Base-by-base conservation (phyloP, 1,140 invertebrate species). In the Pseudomyrmex concolor region DNA sequence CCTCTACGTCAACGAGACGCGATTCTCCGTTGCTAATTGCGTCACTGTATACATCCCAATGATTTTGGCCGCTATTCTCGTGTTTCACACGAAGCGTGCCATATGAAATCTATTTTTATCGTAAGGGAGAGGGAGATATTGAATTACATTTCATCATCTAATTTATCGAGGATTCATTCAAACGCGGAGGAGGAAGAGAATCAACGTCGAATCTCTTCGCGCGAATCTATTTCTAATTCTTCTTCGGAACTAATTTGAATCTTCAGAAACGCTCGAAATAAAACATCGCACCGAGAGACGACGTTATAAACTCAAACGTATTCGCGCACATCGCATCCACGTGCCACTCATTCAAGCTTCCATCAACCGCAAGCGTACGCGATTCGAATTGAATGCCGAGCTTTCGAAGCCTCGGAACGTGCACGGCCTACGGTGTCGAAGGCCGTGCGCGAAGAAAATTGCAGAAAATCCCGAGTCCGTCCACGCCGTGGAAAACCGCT, bases 381-480 rank as follows among this genome's bases (percentile, higher is more conserved):
- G 87, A 89, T 90, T 85, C 86, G 84, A 91, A 90, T 91, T 85
- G 90, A 91, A 89, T 87, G 84, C 86, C 83, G 86, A 81, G 70
- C 84, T 86, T 76, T 86, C 84, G 83, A 34, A 89, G 86, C 82
- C 90, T 85, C 85, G 86, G 67, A 77, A 91, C 90, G 91, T 91
- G 91, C 89, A 78, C 83, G 76, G 89, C 89, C 88, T 91, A 87
- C 85, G 62, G 60, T 76, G 86, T 66, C 80, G 55, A 67, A 62
- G 68, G 25, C 51, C 76, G 85, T 22, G 68, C 76, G 85, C 34
- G 68, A 54, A 88, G 77, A 90, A 93, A 93, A 93, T 91, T 89
- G 91, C 89, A 86, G 91, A 92, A 92, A 93, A 92, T 93, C 91
- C 86, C 73, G 68, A 86, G 84, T 88, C 83, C 89, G 86, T 89